A percentile compares a stretch with the other conserved stretches of the same genome.
These are phyloP conservation scores for Zoanthus sociatus DNA, from an alignment of 92 coral and sea anemone genomes.

Conservation along the genomic window DNA sequence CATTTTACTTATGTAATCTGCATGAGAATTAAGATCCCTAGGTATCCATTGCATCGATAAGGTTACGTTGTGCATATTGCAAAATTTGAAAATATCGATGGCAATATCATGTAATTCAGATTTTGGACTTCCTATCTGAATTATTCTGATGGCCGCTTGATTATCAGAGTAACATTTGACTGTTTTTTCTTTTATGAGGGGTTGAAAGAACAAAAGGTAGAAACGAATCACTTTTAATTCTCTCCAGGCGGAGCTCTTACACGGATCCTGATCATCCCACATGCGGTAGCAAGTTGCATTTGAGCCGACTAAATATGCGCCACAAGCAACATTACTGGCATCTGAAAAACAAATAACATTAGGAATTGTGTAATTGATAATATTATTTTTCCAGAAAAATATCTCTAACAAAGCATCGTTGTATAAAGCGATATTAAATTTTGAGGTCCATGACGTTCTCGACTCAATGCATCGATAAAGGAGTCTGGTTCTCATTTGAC, in stretches of 20 bases:
- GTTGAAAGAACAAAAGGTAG: background rate
- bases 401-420: no score
- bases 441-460: no score
- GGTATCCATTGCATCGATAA: constrained; percentile 20
- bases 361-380: no score
- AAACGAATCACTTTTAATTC: background rate
- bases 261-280: no score
- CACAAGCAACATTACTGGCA: background rate
- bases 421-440: no score
- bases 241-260: background rate
- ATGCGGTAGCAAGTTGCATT: background rate
- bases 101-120: constrained; percentile 8
- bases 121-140: constrained; percentile 5
- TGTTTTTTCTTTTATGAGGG: background rate
- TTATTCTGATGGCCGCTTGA: background rate
- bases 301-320: background rate
- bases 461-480: no score
- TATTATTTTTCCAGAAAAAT: no score
- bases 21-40: background rate
- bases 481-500: no score
- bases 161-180: background rate
- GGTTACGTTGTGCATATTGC: background rate
- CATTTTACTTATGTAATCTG: background rate
- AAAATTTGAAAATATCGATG: constrained; percentile 2
- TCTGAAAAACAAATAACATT: no score